Evolutionary conservation across 2,113 vertebrate species (phyloP).

Genomic region (Tylochromis polylepis): DNA sequence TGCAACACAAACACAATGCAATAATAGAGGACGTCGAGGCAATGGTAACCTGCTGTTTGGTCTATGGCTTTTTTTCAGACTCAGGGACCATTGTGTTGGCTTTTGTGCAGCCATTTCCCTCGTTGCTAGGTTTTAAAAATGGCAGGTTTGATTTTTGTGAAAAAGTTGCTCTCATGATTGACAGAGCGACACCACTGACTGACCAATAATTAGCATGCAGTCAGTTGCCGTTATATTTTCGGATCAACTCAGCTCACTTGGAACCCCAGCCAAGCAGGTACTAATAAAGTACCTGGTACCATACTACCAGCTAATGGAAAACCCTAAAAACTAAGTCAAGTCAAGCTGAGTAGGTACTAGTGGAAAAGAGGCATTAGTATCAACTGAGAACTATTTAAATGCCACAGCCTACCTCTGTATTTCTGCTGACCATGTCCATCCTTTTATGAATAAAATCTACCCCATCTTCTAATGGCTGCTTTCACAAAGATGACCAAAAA

Average conservation of each 20-base stretch:
- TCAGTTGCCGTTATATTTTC: not conserved
- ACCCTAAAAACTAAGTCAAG: not conserved
- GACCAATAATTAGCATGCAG: not conserved
- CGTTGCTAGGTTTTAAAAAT: too few relatives aligned
- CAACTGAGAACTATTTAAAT: not conserved
- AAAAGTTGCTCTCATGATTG: not conserved
- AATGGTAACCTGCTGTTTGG: not conserved
- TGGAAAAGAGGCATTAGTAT: not conserved
- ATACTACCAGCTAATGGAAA: not conserved
- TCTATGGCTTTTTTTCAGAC: not conserved
- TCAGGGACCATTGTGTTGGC: too few relatives aligned
- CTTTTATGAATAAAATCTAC: not conserved
- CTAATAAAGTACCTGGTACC: not conserved
- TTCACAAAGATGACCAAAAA: not conserved
- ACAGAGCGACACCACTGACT: not conserved
- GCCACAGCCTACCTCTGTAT: not conserved
- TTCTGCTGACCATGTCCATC: not conserved
- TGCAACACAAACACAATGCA: not conserved
- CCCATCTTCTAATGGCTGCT: not conserved
- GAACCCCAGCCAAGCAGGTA: not conserved
- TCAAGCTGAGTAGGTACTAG: not conserved
- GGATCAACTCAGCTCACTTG: not conserved
- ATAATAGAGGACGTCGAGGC: not conserved
- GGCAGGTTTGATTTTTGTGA: not conserved
- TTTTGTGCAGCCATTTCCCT: too few relatives aligned